Base-by-base conservation (phyloP, 2,888 invertebrate genomes). In the Thecophora atra region DNA sequence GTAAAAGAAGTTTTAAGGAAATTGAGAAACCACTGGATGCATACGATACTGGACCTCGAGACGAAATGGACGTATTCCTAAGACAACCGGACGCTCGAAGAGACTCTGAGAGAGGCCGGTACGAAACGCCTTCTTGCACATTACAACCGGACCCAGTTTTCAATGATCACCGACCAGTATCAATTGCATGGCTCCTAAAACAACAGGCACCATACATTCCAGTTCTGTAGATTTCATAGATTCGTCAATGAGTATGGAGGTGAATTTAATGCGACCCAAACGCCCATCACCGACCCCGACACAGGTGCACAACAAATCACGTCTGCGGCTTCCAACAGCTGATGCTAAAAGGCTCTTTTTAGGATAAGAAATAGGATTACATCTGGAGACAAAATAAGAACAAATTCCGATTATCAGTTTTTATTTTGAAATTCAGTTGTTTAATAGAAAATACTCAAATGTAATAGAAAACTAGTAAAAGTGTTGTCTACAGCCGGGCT, bases 151-250 rank as follows among this genome's bases (percentile, higher is more conserved):
- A 0, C 99, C 99, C 74, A 99, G 88, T 87, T 99, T 99, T 83
- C 99, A 99, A 85, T 99, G 99, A 87, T 99, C 99, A 15, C 99
- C 99, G 0, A 99, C 99, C 2, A 99, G 90, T 77, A 99, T 98
- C 69, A 99, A 88, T 86, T 99, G 99, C 79, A 97, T 93, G 8
- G 98, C 98, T 15, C 99, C 99, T 5, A 99, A 89, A 0, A 99
- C 98, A 0, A 99, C 98, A 0, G 99, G 98, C 21, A 99, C 99
- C 98, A 99, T 97, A 83, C 98, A 98, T 82, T 99, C 98, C 0
- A 98, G 98, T 83, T 97, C 96, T 0, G 98, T 98, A 0, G 98
- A 96, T 86, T 98, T 98, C 92, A 97, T 97, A 80, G 95, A 97
- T 85, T 99, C 98, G 84, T 99, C 98, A 76, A 99, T 98, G 15